Evolutionary conservation across 2,888 invertebrate species (phyloP), one percentile per base, ranked within the genome.

Genomic region (Heliothis peltigera): DNA sequence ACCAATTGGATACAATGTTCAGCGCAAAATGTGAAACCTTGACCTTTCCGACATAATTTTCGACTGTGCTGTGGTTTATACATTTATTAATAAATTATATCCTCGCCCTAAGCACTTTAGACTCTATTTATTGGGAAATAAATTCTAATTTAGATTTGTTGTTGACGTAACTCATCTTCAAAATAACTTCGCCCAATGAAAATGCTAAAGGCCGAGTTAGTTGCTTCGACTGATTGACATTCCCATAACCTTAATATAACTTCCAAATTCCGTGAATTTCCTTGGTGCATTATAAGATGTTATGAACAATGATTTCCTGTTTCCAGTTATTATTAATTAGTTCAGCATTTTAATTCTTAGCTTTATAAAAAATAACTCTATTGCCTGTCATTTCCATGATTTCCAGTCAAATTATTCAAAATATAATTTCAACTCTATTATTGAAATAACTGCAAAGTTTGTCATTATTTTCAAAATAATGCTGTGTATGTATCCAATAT

Each of bases 1-100:
- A 86, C 89, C 89, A 89, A 91, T 92, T 92, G 86, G 86, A 86
- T 83, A 88, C 88, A 89, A 89, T 89, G 90, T 89, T 88, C 81
- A 86, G 81, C 85, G 83, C 88, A 87, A 91, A 90, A 89, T 83
- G 82, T 82, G 73, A 87, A 89, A 87, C 94, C 93, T 93, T 94
- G 93, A 85, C 90, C 91, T 94, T 94, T 92, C 84, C 81, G 67
- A 76, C 80, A 81, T 87, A 84, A 91, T 89, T 88, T 87, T 87
- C 79, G 84, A 85, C 83, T 89, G 81, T 80, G 81, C 83, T 83
- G 85, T 80, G 81, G 86, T 84, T 81, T 85, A 73, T 86, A 83
- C 80, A 86, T 84, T 85, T 91, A 89, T 86, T 87, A 87, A 85
- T 84, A 86, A 84, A 85, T 82, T 70, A 81, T 79, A 70, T 58